Base-by-base conservation (phyloP, 2,888 invertebrate genomes). In the Orgyia antiqua region DNA sequence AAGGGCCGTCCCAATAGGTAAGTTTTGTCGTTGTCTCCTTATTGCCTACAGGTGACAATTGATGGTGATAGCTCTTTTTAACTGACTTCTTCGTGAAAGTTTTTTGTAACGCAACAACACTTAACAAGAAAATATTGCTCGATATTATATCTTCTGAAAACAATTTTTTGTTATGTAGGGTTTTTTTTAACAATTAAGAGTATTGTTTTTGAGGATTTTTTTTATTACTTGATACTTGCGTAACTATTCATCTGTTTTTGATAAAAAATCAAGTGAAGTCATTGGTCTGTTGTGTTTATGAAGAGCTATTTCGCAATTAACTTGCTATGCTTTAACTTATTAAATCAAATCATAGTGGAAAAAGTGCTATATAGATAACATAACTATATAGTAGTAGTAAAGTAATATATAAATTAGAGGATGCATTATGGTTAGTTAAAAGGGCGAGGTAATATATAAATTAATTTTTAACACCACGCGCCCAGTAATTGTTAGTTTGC, bases 1-100 rank as follows among this genome's bases (percentile, higher is more conserved):
- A 86, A 80, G 69, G 73, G 62, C 63, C 61, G 66, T 66, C 64
- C 66, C 72, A 58, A 74, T 73, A 72, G 71, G 64, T 66, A 71
- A 76, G 70, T 73, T 79, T 66, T 58, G 60, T 49, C 53, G 60
- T 68, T 68, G 68, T 66, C 61, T 49, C 66, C 68, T 84, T 84
- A 84, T 83, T 82, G 75, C 74, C 63, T 73, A 69, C 72, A 62
- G 74, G 80, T 83, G 83, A 80, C 84, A 84, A 84, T 84, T 82
- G 82, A 84, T 84, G 72, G 64, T 67, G 55, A 78, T 76, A 66
- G 74, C 64, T 74, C 70, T 75, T 77, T 78, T 75, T 74, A 75
- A 74, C 70, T 70, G 68, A 73, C 75, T 78, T 77, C 51, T 52
- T 31, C 47, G 62, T 53, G 45, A 50, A 67, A 68, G 49, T 67